Base-by-base conservation (phyloP, 2,113 vertebrate species). In the Poeciliopsis turrubarensis region DNA sequence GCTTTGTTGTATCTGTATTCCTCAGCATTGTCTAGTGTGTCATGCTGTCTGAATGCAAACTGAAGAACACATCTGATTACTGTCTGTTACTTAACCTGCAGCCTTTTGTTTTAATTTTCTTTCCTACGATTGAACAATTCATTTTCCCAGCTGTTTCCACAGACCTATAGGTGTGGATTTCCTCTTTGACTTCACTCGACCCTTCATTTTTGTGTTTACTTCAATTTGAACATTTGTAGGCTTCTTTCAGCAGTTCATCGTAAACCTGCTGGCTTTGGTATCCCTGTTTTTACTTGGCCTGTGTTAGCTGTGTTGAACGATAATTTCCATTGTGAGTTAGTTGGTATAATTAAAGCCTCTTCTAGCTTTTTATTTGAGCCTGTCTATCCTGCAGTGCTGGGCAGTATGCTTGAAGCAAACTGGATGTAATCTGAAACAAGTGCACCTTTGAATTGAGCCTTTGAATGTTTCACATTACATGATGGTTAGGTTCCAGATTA, bases 121-220 rank as follows among this genome's bases (percentile, higher is more conserved):
- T 34, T 41, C 80, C 44, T 5, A 54, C 60, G 63, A 25, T 31
- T 0, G 7, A 57, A 2, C 51, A 27, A 32, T 44, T 78, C 31
- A 32, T 25, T 69, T 26, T 27, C 11, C 13, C 44, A 76, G 9
- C 29, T 68, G 57, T 85, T 85, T 68, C 65, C 72, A 60, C 71
- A 80, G 65, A 82, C 44, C 2, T 6, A 0, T 70, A 78, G 80
- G 83, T 78, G 69, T 78, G 34, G 62, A 61, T 81, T 85, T 88
- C 71, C 77, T 77, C 31, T 76, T 60, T n/a, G 29, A 62, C 25
- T 65, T 75, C 44, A 54, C 51, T 41, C 17, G 4, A 1, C 60
- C 11, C 34, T 25, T 44, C n/a, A 34, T 12, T 44, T 22, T 39
- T 15, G 37, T 5, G 57, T 47, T 60, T 10, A 51, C 14, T 67